Evolutionary conservation across 2,797 vertebrate genomes (phyloP).

Genomic region (Onychomys arenicola): DNA sequence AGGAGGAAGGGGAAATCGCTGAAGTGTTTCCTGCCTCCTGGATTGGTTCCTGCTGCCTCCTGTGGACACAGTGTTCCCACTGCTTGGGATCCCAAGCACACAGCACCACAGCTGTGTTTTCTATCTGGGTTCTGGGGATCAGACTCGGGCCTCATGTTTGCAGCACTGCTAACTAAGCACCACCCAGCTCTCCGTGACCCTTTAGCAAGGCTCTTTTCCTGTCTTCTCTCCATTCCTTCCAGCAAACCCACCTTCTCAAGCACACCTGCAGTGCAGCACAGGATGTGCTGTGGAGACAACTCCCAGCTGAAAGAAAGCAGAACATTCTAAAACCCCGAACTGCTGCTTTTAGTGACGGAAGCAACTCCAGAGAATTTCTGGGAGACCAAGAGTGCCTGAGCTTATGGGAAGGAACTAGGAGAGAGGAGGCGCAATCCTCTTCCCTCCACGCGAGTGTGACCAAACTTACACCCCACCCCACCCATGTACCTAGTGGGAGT

Average conservation of each 20-base stretch:
- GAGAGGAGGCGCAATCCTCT: not conserved
- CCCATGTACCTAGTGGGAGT: not conserved
- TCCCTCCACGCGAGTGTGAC: not conserved
- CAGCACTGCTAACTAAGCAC: no score
- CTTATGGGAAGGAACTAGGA: not conserved
- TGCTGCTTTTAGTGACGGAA: not conserved
- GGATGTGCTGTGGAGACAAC: no score
- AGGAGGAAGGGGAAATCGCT: constrained; percentile 80
- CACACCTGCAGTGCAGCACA: not conserved
- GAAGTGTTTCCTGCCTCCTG: constrained; percentile 57
- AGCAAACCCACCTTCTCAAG: not conserved
- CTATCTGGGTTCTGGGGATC: not conserved
- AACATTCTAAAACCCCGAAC: not conserved
- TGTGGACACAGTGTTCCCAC: constrained; percentile 42
- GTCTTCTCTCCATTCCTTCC: not conserved
- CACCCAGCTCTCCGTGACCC: not conserved
- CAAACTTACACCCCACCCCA: no score
- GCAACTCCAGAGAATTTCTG: not conserved
- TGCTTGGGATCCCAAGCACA: no score
- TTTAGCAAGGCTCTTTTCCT: not conserved
- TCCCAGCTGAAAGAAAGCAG: not conserved
- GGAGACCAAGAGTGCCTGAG: not conserved
- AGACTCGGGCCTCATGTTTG: not conserved
- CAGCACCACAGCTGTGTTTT: not conserved
- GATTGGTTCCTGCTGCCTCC: not conserved